Evolutionary conservation across 2,888 invertebrate genomes (phyloP), one percentile per base, ranked within the genome.

Genomic region (Drosophila koepferae): DNA sequence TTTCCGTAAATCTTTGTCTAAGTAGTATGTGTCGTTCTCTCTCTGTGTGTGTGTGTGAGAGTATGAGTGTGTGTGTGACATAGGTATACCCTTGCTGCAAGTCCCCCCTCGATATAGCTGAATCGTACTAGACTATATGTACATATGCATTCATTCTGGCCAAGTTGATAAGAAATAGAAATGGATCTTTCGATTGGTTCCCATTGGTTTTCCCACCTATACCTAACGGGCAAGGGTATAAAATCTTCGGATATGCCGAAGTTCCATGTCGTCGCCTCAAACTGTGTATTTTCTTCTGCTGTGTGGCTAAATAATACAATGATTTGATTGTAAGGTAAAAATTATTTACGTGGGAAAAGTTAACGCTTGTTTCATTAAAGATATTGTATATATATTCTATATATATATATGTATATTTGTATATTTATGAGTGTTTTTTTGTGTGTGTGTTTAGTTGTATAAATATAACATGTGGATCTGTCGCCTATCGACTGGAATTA

Each of bases 291-390:
- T 38, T 63, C 31, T 38, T 59, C 43, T 36, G 70, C 59, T 49
- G 55, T 63, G 69, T 77, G 77, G 64, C 72, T 82, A 77, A 86
- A 75, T 84, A 68, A 72, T 72, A 80, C 70, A 76, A 74, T 74
- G 80, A 81, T 76, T 82, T 75, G 75, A 77, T 82, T 77, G 65
- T 82, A 73, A 74, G 78, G 63, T 82, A 65, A 20, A 73, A 90
- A 79, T 80, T 65, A 76, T 66, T 89, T 87, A 86, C 87, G 90
- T 87, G 87, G 87, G 87, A 82, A 80, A 85, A 87, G 89, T 86
- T 89, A 89, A 87, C 89, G 68, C 74, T 86, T 86, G 82, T 84
- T 87, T 78, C 75, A 63, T 67, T 72, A 31, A 67, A 61, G 68
- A 62, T 60, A 58, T 61, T 40, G 18, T n/a, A 28, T 63, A 43